Base-by-base conservation (phyloP, 2,797 vertebrate genomes). In the Acridotheres tristis region DNA sequence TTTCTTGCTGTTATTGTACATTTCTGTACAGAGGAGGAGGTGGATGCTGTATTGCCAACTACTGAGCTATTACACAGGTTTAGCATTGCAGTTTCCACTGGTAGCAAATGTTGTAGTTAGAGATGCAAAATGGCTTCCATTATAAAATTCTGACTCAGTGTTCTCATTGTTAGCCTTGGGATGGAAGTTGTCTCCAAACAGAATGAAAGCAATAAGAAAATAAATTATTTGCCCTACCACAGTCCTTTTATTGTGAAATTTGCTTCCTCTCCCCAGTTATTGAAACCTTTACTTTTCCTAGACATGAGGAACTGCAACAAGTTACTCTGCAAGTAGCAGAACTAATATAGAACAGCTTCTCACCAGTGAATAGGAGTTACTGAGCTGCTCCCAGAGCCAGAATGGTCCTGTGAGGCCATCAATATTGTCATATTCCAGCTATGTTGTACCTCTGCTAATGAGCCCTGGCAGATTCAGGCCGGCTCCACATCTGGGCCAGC, bases 11-110 rank as follows among this genome's bases (percentile, higher is more conserved):
- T 90, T 89, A 59, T 55, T 71, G 1, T 29, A 15, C 9, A 42
- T 77, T 92, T 71, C 66, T 85, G 40, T 89, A 34, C 81, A 55
- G 68, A 89, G 55, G 83, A 72, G 55, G 72, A 68, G 63, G 57
- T 67, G 53, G 48, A 12, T 48, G 34, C 53, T 87, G 11, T 29
- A 29, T 53, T 67, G 72, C n/a, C 57, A 78, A 4, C 48, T 47
- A 3, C 2, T 43, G 89, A 88, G 62, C 25, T 65, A 5, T 65
- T 36, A 40, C 22, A 43, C 21, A 45, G 63, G 12, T 43, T 76
- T 66, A 48, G 27, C 20, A 5, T n/a, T 85, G 22, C 29, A 5
- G 5, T 63, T 77, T 61, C 59, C 47, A 45, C 59, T 15, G 57
- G 45, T 0, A 42, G 26, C 18, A 82, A 54, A 61, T 22, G 32